These are phyloP conservation scores for Leptobrachium leishanense DNA, from an alignment of 2,113 vertebrate genomes.

Conservation along the genomic window DNA sequence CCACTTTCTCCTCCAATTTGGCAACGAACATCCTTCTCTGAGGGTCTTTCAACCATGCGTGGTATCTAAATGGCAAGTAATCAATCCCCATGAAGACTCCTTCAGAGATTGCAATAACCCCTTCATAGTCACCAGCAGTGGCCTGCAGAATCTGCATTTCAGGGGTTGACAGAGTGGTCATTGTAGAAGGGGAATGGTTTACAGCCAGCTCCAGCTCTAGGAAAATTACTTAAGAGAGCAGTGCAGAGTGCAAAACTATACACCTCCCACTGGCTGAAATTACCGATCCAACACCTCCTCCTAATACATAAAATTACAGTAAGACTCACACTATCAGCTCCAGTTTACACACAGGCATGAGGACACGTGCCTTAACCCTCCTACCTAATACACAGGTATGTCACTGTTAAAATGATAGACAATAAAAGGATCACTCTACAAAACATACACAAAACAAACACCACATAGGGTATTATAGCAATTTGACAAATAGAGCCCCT, in stretches of 20 bases:
- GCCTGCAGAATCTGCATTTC: conserved; percentile 8
- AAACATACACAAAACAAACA: no score
- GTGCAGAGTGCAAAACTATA: background rate
- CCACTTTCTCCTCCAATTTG: conserved; percentile 22
- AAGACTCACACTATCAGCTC: no score
- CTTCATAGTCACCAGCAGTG: conserved; percentile 11
- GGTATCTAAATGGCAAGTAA: conserved; percentile 12
- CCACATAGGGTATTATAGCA: no score
- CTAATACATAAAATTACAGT: no score
- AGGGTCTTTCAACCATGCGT: conserved; percentile 31
- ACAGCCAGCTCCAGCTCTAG: background rate
- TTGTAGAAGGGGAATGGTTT: background rate
- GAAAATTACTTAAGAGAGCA: background rate
- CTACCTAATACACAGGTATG: no score
- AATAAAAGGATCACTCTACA: no score
- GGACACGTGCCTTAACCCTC: no score
- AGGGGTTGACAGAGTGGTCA: background rate
- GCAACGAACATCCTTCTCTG: conserved; percentile 12
- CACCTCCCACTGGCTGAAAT: background rate
- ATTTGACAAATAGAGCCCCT: no score
- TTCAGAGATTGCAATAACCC: conserved; percentile 25
- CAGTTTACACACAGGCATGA: no score
- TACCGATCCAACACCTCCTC: background rate
- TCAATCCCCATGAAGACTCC: conserved; percentile 22
- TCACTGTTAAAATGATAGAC: no score